These are phyloP conservation scores for Celastrina argiolus DNA, from an alignment of 2,888 invertebrate genomes.

Conservation along the genomic window DNA sequence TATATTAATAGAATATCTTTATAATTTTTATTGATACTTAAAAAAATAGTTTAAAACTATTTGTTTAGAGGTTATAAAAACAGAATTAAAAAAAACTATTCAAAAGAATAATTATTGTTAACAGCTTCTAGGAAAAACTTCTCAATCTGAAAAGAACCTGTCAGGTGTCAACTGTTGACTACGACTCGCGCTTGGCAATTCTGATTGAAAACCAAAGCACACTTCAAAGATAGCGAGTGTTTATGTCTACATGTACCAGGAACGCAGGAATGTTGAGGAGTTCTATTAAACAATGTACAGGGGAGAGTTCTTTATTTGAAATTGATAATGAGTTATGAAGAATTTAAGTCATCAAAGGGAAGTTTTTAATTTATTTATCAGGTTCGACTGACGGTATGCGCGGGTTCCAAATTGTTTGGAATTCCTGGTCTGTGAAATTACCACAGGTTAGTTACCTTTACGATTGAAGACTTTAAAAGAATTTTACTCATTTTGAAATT, in stretches of 20 bases:
- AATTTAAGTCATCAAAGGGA: constrained; percentile 19
- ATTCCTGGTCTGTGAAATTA: not conserved
- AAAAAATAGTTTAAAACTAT: too few species aligned
- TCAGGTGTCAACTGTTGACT: too few species aligned
- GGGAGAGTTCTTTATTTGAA: constrained; percentile 36
- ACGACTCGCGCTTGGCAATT: not conserved
- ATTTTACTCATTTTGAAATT: too few species aligned
- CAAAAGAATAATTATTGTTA: too few species aligned
- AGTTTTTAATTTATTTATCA: constrained; percentile 18
- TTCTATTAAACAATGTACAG: constrained; percentile 57
- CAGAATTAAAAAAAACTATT: too few species aligned
- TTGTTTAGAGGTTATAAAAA: too few species aligned
- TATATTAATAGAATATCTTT: too few species aligned
- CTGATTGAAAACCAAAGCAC: not conserved
- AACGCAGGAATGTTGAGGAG: constrained; percentile 55
- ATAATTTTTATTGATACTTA: too few species aligned
- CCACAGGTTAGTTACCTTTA: too few species aligned
- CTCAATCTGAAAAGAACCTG: too few species aligned
- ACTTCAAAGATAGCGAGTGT: constrained; percentile 41
- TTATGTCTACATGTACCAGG: constrained; percentile 50
- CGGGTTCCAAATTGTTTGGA: not conserved
- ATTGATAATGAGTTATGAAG: constrained; percentile 17
- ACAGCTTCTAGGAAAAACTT: not conserved
- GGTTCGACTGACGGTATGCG: not conserved
- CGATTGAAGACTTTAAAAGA: too few species aligned